phyloP scores from a whole-genome alignment of 2,113 vertebrate species.

The Cercocebus atys region DNA sequence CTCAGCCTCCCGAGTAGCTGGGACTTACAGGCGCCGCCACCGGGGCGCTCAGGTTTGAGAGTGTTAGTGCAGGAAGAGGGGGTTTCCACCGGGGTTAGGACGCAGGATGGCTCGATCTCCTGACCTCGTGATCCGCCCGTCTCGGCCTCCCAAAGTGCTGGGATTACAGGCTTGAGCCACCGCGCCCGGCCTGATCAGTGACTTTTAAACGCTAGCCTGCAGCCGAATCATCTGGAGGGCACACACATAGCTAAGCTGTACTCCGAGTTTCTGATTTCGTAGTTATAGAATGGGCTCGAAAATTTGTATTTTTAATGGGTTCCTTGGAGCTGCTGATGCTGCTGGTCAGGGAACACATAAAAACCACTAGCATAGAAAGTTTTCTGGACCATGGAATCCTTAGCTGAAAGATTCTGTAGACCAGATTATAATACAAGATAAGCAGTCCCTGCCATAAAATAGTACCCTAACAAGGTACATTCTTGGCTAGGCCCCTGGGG shows the following conservation, averaged over 20 bases:
- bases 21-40: too few species aligned
- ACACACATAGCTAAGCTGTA: not conserved
- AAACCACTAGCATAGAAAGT: not conserved
- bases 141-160: too few species aligned
- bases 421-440: not conserved
- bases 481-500: not conserved
- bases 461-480: not conserved
- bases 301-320: not conserved
- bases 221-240: not conserved
- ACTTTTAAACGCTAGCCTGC: not conserved
- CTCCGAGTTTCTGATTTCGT: not conserved
- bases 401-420: not conserved
- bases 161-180: too few species aligned
- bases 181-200: not conserved
- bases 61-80: too few species aligned
- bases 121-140: too few species aligned
- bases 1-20: too few species aligned
- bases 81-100: too few species aligned
- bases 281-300: not conserved
- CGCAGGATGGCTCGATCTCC: too few species aligned
- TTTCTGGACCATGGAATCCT: not conserved
- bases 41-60: too few species aligned
- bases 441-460: not conserved
- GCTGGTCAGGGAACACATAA: not conserved
- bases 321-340: not conserved